phyloP scores from a whole-genome alignment of 1,140 invertebrate genomes.

The Pseudomyrmex cubaensis region DNA sequence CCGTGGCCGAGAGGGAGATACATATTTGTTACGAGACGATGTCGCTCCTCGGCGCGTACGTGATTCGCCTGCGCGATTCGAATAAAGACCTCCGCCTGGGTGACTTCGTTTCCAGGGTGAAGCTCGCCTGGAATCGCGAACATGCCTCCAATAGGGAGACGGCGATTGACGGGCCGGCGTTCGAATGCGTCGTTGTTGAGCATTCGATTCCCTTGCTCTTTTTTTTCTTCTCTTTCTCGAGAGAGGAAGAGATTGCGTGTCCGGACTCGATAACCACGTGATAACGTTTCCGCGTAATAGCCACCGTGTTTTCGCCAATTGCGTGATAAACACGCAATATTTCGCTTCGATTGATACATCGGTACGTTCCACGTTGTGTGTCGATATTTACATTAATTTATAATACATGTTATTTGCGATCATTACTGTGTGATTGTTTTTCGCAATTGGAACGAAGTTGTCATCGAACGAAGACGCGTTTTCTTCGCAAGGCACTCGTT shows the following conservation, averaged over 20 bases:
- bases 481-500: background rate
- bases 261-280: conserved; percentile 47
- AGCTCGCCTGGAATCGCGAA: conserved; percentile 73
- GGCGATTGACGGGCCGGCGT: conserved; percentile 63
- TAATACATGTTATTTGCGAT: background rate
- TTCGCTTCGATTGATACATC: background rate
- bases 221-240: conserved; percentile 36
- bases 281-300: conserved; percentile 35
- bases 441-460: background rate
- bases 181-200: conserved; percentile 30
- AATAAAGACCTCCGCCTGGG: conserved; percentile 83
- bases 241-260: conserved; percentile 11
- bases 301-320: conserved; percentile 15
- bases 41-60: conserved; percentile 81
- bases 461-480: background rate
- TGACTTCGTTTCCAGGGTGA: conserved; percentile 77
- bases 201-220: conserved; percentile 41
- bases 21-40: conserved; percentile 84
- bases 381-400: no score
- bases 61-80: conserved; percentile 83
- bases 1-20: conserved; percentile 75
- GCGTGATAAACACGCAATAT: conserved; percentile 8
- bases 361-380: no score
- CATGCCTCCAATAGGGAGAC: conserved; percentile 63
- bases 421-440: background rate